Percentiles rank a stretch among this genome's conserved stretches.
Evolutionary conservation across 2,113 vertebrate species (phyloP).

Genomic region (Petaurus breviceps): DNA sequence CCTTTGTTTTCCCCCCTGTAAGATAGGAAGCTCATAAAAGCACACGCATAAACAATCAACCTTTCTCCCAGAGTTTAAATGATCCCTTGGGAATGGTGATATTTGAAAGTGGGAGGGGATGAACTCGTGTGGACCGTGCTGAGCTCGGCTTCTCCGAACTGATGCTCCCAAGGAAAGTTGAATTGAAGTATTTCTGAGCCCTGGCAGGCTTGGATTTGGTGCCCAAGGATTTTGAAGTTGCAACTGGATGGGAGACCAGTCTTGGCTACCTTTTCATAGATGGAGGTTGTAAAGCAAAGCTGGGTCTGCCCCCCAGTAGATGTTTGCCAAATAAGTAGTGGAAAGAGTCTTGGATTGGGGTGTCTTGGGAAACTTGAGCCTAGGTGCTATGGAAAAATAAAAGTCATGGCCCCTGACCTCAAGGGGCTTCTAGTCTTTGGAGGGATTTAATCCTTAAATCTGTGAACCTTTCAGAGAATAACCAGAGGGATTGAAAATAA

Average conservation of each 20-base stretch:
- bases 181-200: neutral
- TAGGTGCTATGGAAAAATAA: neutral
- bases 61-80: slow-evolving; percentile 17
- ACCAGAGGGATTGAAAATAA: neutral
- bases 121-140: neutral
- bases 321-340: neutral
- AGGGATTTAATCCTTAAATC: too few species aligned
- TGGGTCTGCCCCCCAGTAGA: neutral
- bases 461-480: too few species aligned
- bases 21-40: slow-evolving; percentile 66
- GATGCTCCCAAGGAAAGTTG: neutral
- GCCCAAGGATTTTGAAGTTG: slow-evolving; percentile 22
- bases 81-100: slow-evolving; percentile 20
- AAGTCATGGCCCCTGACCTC: neutral
- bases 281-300: neutral
- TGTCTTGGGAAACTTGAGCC: neutral
- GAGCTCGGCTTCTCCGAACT: neutral
- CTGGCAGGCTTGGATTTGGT: neutral
- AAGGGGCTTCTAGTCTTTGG: neutral
- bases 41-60: slow-evolving; percentile 11
- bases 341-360: neutral
- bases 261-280: neutral
- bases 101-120: neutral
- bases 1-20: slow-evolving; percentile 60
- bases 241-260: neutral